Evolutionary conservation across 2,888 invertebrate species (phyloP).

Genomic region (Aromia moschata): DNA sequence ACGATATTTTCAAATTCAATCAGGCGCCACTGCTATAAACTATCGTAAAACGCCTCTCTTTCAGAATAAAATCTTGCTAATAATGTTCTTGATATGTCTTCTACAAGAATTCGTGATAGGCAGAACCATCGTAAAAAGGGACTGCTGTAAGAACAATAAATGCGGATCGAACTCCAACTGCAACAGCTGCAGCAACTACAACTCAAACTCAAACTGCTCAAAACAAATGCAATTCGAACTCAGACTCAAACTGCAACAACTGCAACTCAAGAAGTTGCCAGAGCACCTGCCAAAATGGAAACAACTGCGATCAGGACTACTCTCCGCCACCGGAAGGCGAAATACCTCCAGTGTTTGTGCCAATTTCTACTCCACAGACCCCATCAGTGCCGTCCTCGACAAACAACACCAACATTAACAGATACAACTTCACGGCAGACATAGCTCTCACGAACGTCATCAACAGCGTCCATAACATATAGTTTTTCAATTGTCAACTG

Average conservation of each 20-base stretch:
- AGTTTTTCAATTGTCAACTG: too few relatives aligned
- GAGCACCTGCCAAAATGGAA: too few relatives aligned
- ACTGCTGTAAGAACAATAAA: constrained; percentile 1
- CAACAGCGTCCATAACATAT: too few relatives aligned
- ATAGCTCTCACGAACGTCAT: constrained; percentile 14
- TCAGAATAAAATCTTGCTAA: too few relatives aligned
- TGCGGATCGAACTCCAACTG: background rate
- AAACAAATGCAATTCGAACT: background rate
- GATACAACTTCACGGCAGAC: constrained; percentile 20
- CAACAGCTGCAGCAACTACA: background rate
- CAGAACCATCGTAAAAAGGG: constrained; percentile 4
- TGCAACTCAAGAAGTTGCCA: background rate
- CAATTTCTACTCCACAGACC: background rate
- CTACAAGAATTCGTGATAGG: constrained; percentile 7
- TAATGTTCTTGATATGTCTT: constrained; percentile 8
- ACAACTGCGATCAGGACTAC: too few relatives aligned
- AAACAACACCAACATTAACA: constrained; percentile 11
- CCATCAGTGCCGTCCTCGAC: background rate
- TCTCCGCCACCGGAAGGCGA: background rate
- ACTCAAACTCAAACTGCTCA: background rate
- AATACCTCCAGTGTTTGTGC: constrained; percentile 12
- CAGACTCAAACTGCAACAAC: background rate
- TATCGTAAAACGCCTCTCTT: too few relatives aligned
- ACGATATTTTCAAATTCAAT: too few relatives aligned
- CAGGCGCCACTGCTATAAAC: too few relatives aligned